Base-by-base conservation (phyloP, 2,113 vertebrate genomes). In the Syngnathus typhle region DNA sequence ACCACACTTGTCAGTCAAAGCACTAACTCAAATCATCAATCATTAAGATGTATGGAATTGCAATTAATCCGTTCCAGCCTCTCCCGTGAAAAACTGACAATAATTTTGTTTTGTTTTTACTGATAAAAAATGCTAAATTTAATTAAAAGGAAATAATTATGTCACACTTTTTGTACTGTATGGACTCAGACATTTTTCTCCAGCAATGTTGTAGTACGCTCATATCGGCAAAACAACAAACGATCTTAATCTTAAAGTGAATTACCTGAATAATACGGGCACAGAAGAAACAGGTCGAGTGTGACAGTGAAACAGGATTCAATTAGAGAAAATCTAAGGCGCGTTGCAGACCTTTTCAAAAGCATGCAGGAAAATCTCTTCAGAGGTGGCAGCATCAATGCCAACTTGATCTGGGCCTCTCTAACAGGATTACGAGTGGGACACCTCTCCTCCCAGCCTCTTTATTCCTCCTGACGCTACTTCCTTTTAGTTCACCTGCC, bases 341-440 rank as follows among this genome's bases (percentile, higher is more conserved):
- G 15, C 55, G 69, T 71, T 76, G 72, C 23, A 54, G 63, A 4
- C 21, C 11, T 67, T 68, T 78, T 74, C 64, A 61, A 64, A 73
- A 71, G 54, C 60, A 44, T 8, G 11, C 21, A 36, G 58, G 61
- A 61, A 80, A 83, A 78, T 67, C 68, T 64, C 72, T 37, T 74
- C 37, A 65, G 67, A 72, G 49, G 55, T 54, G 60, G 72, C 75
- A 66, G 64, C 67, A 59, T 32, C 69, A 74, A 70, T 1, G 16
- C 37, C 69, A 70, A 52, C 67, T 62, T 66, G 65, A 72, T 72
- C 75, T 68, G 43, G 13, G 8, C 41, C 51, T 60, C 39, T 76
- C 64, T 70, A 76, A 81, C 65, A 77, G 74, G 82, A 79, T 84
- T 81, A 81, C 58, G 1, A 69, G 60, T 63, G 64, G 47, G 68